Conservation (phyloP, 2,888 invertebrate species). For the Carcina quercana region DNA sequence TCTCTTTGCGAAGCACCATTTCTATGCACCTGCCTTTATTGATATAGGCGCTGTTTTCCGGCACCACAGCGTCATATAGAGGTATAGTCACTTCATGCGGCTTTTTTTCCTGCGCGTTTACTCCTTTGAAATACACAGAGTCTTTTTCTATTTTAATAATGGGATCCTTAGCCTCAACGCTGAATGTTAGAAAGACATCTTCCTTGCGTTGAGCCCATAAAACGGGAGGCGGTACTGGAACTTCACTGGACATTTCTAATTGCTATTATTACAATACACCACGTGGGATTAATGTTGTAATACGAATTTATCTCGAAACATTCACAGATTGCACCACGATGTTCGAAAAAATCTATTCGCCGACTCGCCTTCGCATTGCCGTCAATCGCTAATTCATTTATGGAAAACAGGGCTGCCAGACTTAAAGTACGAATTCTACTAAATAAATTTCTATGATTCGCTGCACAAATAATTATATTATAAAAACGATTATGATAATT, state of each 20-base stretch:
- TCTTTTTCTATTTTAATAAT: slow-evolving; percentile 84
- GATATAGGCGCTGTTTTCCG: slow-evolving; percentile 83
- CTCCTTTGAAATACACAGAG: slow-evolving; percentile 87
- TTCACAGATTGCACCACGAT: slow-evolving; percentile 12
- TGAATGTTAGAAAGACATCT: slow-evolving; percentile 90
- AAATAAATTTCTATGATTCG: too few relatives aligned
- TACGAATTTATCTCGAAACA: slow-evolving; percentile 5
- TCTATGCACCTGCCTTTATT: slow-evolving; percentile 85
- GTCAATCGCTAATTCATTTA: slow-evolving; percentile 39
- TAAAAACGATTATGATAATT: too few relatives aligned
- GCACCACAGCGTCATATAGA: slow-evolving; percentile 86
- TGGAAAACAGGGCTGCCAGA: slow-evolving; percentile 19
- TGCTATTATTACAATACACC: slow-evolving; percentile 4
- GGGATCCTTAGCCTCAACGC: slow-evolving; percentile 92
- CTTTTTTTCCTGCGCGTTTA: slow-evolving; percentile 88
- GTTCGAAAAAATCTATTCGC: slow-evolving; percentile 21
- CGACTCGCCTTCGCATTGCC: too few relatives aligned
- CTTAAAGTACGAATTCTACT: not conserved
- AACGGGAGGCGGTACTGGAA: slow-evolving; percentile 82
- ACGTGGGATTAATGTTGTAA: slow-evolving; percentile 15
- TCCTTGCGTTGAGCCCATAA: slow-evolving; percentile 95
- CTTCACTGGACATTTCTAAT: slow-evolving; percentile 8
- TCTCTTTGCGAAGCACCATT: slow-evolving; percentile 82
- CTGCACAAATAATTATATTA: too few relatives aligned
- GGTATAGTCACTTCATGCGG: slow-evolving; percentile 91